Base-by-base conservation (phyloP, 2,113 vertebrate genomes). In the Collichthys lucidus region DNA sequence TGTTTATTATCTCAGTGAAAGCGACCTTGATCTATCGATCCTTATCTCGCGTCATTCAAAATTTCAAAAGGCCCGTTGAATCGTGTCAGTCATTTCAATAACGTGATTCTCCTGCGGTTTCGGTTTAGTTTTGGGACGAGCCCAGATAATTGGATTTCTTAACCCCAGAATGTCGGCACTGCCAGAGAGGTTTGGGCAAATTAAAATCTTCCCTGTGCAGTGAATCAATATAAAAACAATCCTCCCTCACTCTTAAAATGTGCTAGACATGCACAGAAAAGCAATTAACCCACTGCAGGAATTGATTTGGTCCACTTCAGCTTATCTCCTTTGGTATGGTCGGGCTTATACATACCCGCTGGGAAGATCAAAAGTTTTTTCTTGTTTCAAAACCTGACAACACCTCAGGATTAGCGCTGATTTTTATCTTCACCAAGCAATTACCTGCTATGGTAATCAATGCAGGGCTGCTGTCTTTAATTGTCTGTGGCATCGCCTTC, bases 381-480 rank as follows among this genome's bases (percentile, higher is more conserved):
- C 42, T 77, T 82, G 74, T 86, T 88, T 90, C 57, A 84, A 88
- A 90, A 90, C 55, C 79, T 80, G 84, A 88, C 86, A 88, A 84
- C 84, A 88, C 65, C 56, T 53, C 35, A 26, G 80, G 84, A 93
- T 93, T 91, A 88, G 82, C 73, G 56, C 85, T 22, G 84, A 93
- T 93, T 90, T 40, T 80, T 88, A 90, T 92, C 88, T 89, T 77
- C 75, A 79, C 69, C 76, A 64, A 84, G 90, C 86, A 88, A 89
- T 93, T 92, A 93, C 86, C 92, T 91, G 87, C 82, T 79, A 89
- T 91, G 79, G 84, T 91, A 91, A 92, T 93, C 90, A 90, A 92
- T 92, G 92, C 84, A 82, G 66, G 59, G 72, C 82, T 83, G 78
- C 87, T 77, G 59, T 83, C 80, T 85, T 83, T 92, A 93, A 91